Percentiles rank a stretch among this genome's conserved stretches.
These are phyloP conservation scores for Gobius niger DNA, from an alignment of 2,113 vertebrate species.

Conservation along the genomic window DNA sequence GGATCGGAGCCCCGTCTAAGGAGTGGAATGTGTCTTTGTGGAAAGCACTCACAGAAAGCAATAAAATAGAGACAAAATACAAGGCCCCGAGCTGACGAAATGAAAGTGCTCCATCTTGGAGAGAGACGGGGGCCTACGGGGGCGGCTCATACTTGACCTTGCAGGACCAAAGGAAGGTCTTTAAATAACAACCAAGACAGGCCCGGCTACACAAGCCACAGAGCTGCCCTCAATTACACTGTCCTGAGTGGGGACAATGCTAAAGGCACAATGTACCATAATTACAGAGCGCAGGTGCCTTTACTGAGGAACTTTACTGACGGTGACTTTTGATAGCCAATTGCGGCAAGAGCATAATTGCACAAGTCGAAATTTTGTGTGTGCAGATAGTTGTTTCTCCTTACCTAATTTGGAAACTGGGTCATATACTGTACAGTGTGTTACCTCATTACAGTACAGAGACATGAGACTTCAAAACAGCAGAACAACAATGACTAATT, in stretches of 20 bases:
- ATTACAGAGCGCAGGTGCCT: slow-evolving; percentile 41
- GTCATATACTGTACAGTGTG: not conserved
- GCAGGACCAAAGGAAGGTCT: slow-evolving; percentile 46
- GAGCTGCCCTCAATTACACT: slow-evolving; percentile 17
- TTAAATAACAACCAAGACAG: slow-evolving; percentile 57
- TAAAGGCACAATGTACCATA: slow-evolving; percentile 51
- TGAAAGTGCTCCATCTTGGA: slow-evolving; percentile 72
- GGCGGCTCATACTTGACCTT: slow-evolving; percentile 64
- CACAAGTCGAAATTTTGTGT: not conserved
- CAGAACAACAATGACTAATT: not conserved
- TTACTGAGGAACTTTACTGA: slow-evolving; percentile 39
- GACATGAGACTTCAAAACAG: slow-evolving; percentile 1
- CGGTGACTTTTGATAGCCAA: slow-evolving; percentile 33
- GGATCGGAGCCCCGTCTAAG: slow-evolving; percentile 56
- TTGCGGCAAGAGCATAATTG: slow-evolving; percentile 18
- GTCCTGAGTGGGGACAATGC: slow-evolving; percentile 33
- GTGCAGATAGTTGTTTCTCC: not conserved
- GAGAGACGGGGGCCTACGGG: slow-evolving; percentile 53
- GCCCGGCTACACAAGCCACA: slow-evolving; percentile 40
- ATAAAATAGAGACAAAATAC: slow-evolving; percentile 73
- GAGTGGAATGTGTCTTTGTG: slow-evolving; percentile 70
- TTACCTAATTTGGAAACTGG: slow-evolving; percentile 3
- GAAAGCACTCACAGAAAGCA: slow-evolving; percentile 63
- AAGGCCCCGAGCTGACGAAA: slow-evolving; percentile 68
- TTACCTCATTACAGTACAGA: not conserved